Base-by-base conservation (phyloP, 2,888 invertebrate genomes). In the Melinopterus prodromus region DNA sequence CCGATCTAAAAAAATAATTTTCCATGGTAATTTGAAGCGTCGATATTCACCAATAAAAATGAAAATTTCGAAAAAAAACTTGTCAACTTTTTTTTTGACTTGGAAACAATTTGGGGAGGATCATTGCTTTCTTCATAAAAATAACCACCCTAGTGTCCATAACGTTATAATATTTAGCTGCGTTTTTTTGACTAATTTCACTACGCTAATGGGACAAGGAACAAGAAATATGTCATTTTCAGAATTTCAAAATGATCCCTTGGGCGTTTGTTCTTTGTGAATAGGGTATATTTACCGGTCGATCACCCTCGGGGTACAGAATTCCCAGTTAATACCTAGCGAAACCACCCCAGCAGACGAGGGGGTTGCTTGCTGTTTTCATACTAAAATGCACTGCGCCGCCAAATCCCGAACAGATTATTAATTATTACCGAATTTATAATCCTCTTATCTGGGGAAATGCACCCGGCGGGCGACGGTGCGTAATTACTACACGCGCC, bases 341-440 rank as follows among this genome's bases (percentile, higher is more conserved):
- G 5, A 53, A 53, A 53, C 53, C 7, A 53, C 53, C 53, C 53
- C 53, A 53, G 12, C 53, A 53, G 53, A 53, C 53, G 12, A 53
- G 9, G 53, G 38, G 53, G 53, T 7, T 12, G 74, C 35, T 6
- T 7, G 74, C 35, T 74, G 74, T 74, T 36, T 74, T 53, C 53
- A 53, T 53, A 53, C 74, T 74, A 74, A 74, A 74, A 74, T 74
- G 35, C 74, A 53, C 53, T 53, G 12, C 16, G 35, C 35, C 74
- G 35, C 36, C 74, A 74, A 74, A 74, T 74, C 74, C 74, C 74
- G 12, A n/a, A 74, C 36, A 74, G 74, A 74, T 74, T 74, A 74
- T 74, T 74, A 74, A 74, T 74, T 74, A 74, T 74, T 74, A 74
- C 74, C 74, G 74, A 74, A 74, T 74, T 74, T 74, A 74, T 74